Conservation (phyloP, 2,113 vertebrate genomes). For the Takifugu flavidus region DNA sequence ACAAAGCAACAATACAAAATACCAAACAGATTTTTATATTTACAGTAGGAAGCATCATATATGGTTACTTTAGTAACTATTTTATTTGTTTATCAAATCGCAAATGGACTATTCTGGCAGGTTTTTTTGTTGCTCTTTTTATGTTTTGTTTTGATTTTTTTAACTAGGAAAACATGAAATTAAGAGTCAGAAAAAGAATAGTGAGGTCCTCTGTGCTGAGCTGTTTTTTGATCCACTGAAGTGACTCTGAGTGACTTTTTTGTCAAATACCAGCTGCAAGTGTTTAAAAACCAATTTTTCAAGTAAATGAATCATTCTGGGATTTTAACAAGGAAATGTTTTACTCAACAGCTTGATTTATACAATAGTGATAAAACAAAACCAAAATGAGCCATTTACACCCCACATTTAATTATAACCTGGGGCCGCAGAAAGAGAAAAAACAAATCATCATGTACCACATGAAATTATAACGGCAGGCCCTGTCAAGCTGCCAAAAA, state of each 20-base stretch:
- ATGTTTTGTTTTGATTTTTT: too few species aligned
- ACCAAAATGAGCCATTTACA: conserved; percentile 16
- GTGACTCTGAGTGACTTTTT: too few species aligned
- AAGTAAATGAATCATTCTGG: neutral
- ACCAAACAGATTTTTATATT: conserved; percentile 35
- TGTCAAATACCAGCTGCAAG: too few species aligned
- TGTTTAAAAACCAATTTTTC: too few species aligned
- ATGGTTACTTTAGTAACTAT: neutral
- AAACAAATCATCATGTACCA: conserved; percentile 29
- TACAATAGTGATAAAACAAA: conserved; percentile 1
- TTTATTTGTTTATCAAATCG: too few species aligned
- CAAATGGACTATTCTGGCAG: too few species aligned
- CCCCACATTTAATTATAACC: conserved; percentile 4
- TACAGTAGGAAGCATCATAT: conserved; percentile 19
- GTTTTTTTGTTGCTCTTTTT: too few species aligned
- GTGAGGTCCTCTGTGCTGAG: too few species aligned
- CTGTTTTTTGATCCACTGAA: too few species aligned
- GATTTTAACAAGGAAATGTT: neutral
- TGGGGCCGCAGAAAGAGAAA: conserved; percentile 3
- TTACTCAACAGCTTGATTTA: neutral
- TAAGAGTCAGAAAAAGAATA: too few species aligned
- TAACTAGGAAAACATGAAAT: too few species aligned
- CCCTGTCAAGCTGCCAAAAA: conserved; percentile 11
- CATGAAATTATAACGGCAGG: conserved; percentile 23
- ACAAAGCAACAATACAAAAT: conserved; percentile 16